Evolutionary conservation across 1,140 invertebrate genomes (phyloP), one percentile per base, ranked within the genome.

Genomic region (Trachymyrmex cornetzi): DNA sequence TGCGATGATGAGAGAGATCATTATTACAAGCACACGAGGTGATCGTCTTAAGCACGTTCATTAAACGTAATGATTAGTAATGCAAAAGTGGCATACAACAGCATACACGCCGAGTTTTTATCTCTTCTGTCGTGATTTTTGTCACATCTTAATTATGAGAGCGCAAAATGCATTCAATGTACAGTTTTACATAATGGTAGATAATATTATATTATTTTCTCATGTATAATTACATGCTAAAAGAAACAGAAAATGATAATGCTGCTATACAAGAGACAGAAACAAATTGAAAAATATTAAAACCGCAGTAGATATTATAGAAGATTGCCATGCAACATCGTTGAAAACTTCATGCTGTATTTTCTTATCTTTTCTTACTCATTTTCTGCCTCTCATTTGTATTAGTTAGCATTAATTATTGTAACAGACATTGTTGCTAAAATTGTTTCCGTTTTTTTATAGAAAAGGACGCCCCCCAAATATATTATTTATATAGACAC

Each of bases 51-150:
- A 66, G 38, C 57, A 53, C 24, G 50, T 55, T 66, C 86, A 88
- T 91, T 90, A 90, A 57, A 48, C 61, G 69, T 86, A 90, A 90
- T 75, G 87, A 86, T 63, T 38, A 77, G n/a, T 82, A 86, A 90
- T 79, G 64, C 63, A 48, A 50, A 24, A 22, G 22, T 77, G 57
- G 3, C 11, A 11, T 19, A 44, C 27, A 53, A 38, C 27, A 16
- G 19, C 19, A n/a, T 19, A 38, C 5, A 11, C 14, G 59, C 19
- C 19, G 27, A 7, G 5, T 48, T 67, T 80, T 80, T 67, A 48
- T n/a, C 77, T 34, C n/a, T 12, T 67, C 14, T 53, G 44, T 24
- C 27, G n/a, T 53, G 38, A 50, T 38, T 64, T 38, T 38, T 66
- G 64, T 3, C 30, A 38, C 9, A 19, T 11, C n/a, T 53, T 79